Evolutionary conservation across 2,888 invertebrate genomes (phyloP).

Genomic region (Tipula lateralis): DNA sequence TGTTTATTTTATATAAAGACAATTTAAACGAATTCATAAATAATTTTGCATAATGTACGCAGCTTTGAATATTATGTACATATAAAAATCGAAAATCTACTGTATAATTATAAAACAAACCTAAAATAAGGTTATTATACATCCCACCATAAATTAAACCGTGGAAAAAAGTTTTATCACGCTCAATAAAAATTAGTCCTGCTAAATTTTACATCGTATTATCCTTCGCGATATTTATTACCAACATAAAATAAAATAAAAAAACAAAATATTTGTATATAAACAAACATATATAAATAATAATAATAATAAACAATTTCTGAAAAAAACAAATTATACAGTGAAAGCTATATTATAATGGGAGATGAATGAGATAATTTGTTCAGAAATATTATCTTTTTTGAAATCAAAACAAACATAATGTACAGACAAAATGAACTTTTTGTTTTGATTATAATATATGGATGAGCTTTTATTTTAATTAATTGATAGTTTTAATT

Average conservation of each 20-base stretch:
- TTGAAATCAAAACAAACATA: neutral
- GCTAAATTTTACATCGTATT: neutral
- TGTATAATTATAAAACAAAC: neutral
- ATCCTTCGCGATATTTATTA: neutral
- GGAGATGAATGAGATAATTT: conserved; percentile 6
- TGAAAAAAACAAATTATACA: conserved; percentile 12
- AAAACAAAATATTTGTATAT: neutral
- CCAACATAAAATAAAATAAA: neutral
- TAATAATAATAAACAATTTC: neutral
- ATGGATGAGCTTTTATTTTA: neutral
- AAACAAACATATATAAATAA: neutral
- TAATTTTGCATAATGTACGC: too few relatives aligned
- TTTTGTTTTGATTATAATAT: neutral
- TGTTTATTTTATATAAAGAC: too few relatives aligned
- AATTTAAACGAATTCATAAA: too few relatives aligned
- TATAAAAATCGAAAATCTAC: neutral
- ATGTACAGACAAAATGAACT: conserved; percentile 19
- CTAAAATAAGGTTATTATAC: neutral
- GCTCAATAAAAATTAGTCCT: neutral
- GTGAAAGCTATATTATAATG: neutral
- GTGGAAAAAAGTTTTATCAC: neutral
- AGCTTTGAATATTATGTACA: too few relatives aligned
- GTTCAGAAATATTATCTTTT: neutral
- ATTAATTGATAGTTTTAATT: neutral
- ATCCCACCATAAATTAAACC: neutral